These are phyloP conservation scores for Condylura cristata DNA, from an alignment of 2,113 vertebrate species.

Conservation along the genomic window DNA sequence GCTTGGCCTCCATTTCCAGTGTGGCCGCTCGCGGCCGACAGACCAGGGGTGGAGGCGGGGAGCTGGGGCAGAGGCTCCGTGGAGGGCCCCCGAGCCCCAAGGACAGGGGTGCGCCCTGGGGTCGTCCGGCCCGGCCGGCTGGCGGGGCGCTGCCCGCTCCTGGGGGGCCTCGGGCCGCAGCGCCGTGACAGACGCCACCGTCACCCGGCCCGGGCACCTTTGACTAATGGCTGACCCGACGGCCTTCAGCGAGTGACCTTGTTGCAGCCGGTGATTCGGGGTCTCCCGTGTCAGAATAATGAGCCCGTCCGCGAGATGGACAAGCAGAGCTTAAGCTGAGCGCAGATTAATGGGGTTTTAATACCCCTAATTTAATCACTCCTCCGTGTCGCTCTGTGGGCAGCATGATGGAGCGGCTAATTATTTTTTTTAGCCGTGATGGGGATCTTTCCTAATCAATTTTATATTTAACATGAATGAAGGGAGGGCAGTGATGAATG, in stretches of 20 bases:
- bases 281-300: conserved; percentile 88
- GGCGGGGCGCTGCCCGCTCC: neutral
- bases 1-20: no score
- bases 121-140: fast-evolving
- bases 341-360: conserved; percentile 95
- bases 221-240: conserved; percentile 88
- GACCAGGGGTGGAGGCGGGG: fast-evolving
- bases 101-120: neutral
- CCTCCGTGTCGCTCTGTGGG: conserved; percentile 90
- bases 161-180: no score
- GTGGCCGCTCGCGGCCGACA: no score
- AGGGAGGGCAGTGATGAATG: conserved; percentile 92
- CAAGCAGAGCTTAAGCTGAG: conserved; percentile 89
- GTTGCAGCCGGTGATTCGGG: conserved; percentile 85
- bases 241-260: conserved; percentile 85
- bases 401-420: conserved; percentile 93
- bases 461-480: conserved; percentile 91
- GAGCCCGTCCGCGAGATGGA: conserved; percentile 84
- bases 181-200: conserved; percentile 23
- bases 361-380: conserved; percentile 95
- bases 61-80: neutral
- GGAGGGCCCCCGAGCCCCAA: neutral
- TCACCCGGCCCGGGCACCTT: conserved; percentile 67
- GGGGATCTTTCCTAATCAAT: conserved; percentile 92
- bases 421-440: conserved; percentile 95